phyloP scores from a whole-genome alignment of 2,888 invertebrate genomes.

The Meiosimyza decipiens region DNA sequence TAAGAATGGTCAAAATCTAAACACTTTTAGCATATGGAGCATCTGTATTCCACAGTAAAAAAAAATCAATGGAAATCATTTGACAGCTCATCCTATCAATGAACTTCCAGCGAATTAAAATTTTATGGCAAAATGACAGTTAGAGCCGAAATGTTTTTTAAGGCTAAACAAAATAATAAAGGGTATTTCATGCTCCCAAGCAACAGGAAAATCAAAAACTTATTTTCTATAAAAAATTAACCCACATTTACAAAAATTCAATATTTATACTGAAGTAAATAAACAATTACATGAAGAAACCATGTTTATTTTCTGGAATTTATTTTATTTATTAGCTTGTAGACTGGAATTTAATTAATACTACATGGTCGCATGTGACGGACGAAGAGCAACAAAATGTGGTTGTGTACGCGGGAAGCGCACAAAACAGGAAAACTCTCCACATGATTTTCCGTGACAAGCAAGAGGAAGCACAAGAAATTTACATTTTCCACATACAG shows the following conservation, averaged over 20 bases:
- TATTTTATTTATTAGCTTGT: background rate
- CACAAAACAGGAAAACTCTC: slow-evolving; percentile 22
- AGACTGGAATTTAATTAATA: slow-evolving; percentile 18
- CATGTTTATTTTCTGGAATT: slow-evolving; percentile 24
- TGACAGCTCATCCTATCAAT: slow-evolving; percentile 26
- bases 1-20: too few species aligned
- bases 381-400: background rate
- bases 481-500: slow-evolving; percentile 45
- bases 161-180: too few species aligned
- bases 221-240: too few species aligned
- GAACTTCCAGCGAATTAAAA: slow-evolving; percentile 21
- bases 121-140: slow-evolving; percentile 18
- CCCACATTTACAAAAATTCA: too few species aligned
- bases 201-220: too few species aligned
- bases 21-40: too few species aligned
- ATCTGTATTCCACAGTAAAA: too few species aligned
- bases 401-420: background rate
- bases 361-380: slow-evolving; percentile 5
- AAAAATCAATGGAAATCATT: background rate
- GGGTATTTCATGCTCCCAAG: too few species aligned
- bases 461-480: slow-evolving; percentile 9
- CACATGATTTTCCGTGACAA: slow-evolving; percentile 14
- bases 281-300: slow-evolving; percentile 13
- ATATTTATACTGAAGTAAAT: background rate
- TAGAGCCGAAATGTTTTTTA: too few species aligned